Conservation (phyloP, 2,113 vertebrate genomes). For the Gobio gobio region DNA sequence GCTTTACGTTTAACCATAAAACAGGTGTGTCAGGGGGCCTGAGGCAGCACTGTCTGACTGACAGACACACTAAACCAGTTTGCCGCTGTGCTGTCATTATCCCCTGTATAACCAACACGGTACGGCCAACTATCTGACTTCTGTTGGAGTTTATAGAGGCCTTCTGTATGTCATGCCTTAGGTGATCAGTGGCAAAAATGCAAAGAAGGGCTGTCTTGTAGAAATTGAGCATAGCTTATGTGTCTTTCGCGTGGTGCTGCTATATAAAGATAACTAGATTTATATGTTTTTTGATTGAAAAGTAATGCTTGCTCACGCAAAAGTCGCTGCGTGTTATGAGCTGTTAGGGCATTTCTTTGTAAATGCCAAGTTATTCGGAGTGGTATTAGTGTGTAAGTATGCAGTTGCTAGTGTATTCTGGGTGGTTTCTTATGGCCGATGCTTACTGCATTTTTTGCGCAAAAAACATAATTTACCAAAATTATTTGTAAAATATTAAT, state of each 20-base stretch:
- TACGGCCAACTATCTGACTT: conserved; percentile 24
- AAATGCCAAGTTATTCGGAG: background rate
- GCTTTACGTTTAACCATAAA: conserved; percentile 56
- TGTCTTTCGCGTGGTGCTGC: background rate
- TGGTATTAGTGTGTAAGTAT: background rate
- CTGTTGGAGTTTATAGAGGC: background rate
- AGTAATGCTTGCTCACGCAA: background rate
- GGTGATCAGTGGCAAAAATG: background rate
- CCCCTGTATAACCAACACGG: conserved; percentile 34
- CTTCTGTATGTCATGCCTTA: conserved; percentile 12
- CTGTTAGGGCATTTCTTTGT: background rate
- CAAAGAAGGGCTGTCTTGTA: background rate
- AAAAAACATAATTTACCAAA: too few species aligned
- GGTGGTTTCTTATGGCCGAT: background rate
- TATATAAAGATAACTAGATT: background rate
- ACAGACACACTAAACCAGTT: conserved; percentile 58
- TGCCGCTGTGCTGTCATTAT: conserved; percentile 55
- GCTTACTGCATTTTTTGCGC: too few species aligned
- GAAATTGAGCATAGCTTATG: background rate
- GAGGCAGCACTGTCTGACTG: conserved; percentile 53
- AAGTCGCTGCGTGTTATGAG: background rate
- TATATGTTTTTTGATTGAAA: background rate
- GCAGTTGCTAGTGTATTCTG: background rate
- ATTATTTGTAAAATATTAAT: too few species aligned
- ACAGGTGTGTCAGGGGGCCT: conserved; percentile 58